Conservation (phyloP, 2,888 invertebrate genomes). For the Schizotus pectinicornis region DNA sequence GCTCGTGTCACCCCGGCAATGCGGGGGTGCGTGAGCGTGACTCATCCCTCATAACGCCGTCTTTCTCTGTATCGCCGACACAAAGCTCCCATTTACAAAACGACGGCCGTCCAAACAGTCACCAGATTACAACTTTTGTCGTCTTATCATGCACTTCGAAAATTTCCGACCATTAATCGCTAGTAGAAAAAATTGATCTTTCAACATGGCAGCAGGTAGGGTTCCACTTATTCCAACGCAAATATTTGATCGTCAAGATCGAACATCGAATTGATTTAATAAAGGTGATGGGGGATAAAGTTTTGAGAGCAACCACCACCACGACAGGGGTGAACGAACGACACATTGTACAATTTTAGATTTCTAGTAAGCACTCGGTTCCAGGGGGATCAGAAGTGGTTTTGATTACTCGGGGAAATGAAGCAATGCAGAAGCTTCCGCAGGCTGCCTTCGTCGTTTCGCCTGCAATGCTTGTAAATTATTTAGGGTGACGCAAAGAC, state of each 20-base stretch:
- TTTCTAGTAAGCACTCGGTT: background rate
- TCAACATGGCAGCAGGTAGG: too few relatives aligned
- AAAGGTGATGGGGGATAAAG: background rate
- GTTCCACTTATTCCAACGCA: background rate
- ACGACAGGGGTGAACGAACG: too few relatives aligned
- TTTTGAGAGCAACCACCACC: too few relatives aligned
- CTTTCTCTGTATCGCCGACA: background rate
- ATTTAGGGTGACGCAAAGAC: constrained; percentile 26
- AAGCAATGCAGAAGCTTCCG: constrained; percentile 26
- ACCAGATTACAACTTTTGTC: too few relatives aligned
- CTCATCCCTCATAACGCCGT: constrained; percentile 27
- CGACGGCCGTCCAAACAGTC: too few relatives aligned
- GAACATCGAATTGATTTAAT: constrained; percentile 5
- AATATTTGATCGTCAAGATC: constrained; percentile 8
- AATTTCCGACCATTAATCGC: too few relatives aligned
- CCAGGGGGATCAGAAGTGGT: constrained; percentile 4
- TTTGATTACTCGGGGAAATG: constrained; percentile 23
- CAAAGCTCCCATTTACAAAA: background rate
- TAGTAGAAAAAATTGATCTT: too few relatives aligned
- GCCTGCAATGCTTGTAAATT: constrained; percentile 25
- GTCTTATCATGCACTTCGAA: too few relatives aligned
- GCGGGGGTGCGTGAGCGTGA: constrained; percentile 30
- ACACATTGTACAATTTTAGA: background rate
- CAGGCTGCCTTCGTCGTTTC: constrained; percentile 16
- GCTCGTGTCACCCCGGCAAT: constrained; percentile 27